These are phyloP conservation scores for Salvator merianae DNA, from an alignment of 2,113 vertebrate species.

Conservation along the genomic window DNA sequence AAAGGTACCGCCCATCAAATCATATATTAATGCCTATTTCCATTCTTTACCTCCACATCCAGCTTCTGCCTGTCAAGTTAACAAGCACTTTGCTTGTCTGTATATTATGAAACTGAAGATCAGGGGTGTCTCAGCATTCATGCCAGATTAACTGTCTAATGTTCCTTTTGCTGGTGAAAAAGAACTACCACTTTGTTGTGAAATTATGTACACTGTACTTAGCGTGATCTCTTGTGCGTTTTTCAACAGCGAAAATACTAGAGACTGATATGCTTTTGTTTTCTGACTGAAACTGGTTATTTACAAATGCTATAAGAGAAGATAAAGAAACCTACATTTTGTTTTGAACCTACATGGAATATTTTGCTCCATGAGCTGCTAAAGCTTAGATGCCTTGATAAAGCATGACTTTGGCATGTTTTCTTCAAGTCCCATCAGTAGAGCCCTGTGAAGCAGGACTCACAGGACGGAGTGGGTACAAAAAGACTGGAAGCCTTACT, in stretches of 20 bases:
- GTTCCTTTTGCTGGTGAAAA: not conserved
- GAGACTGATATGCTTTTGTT: constrained; percentile 12
- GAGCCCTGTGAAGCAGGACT: too few relatives aligned
- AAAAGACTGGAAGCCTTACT: too few relatives aligned
- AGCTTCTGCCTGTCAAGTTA: not conserved
- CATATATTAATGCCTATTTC: not conserved
- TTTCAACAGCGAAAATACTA: constrained; percentile 12
- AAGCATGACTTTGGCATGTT: too few relatives aligned
- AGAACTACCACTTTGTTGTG: not conserved
- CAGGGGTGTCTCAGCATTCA: not conserved
- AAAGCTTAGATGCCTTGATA: too few relatives aligned
- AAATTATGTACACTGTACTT: constrained; percentile 11
- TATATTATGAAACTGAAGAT: not conserved
- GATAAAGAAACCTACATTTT: too few relatives aligned
- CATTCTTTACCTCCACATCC: not conserved
- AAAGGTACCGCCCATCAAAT: not conserved
- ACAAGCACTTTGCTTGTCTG: not conserved
- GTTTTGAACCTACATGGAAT: too few relatives aligned
- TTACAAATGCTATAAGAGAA: not conserved
- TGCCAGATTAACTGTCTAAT: not conserved
- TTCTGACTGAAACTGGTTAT: constrained; percentile 8
- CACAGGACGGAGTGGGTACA: too few relatives aligned
- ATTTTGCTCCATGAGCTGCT: too few relatives aligned
- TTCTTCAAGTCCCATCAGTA: too few relatives aligned
- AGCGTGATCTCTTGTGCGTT: not conserved